A percentile compares a stretch with the other conserved stretches of the same genome.
Conservation (phyloP, 1,140 invertebrate genomes). For the Drosophila baimaii region DNA sequence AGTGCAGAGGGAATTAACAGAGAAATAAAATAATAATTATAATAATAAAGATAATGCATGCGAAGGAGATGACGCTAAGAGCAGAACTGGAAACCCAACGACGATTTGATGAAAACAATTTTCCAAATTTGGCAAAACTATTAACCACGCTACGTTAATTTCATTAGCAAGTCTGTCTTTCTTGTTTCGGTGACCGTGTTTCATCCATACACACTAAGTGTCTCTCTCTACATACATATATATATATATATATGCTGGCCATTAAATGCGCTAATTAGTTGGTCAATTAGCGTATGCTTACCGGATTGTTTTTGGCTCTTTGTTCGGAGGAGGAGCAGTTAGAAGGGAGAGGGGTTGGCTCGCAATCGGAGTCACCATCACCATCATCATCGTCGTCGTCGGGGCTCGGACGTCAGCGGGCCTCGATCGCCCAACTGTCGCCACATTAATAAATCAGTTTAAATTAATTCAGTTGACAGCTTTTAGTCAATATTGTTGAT, state of each 20-base stretch:
- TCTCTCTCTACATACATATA: slow-evolving; percentile 7
- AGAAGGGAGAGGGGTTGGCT: background rate
- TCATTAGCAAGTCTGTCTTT: slow-evolving; percentile 68
- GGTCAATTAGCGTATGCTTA: slow-evolving; percentile 77
- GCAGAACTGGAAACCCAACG: slow-evolving; percentile 28
- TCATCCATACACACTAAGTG: slow-evolving; percentile 21
- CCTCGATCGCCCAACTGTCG: slow-evolving; percentile 58
- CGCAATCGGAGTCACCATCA: slow-evolving; percentile 15
- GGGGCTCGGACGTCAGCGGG: slow-evolving; percentile 43
- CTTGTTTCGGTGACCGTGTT: slow-evolving; percentile 68
- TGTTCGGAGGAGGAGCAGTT: slow-evolving; percentile 3
- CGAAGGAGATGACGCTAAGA: slow-evolving; percentile 14
- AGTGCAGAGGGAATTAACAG: slow-evolving; percentile 64
- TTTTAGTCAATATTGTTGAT: slow-evolving; percentile 48
- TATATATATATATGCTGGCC: slow-evolving; percentile 36
- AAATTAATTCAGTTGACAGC: slow-evolving; percentile 63
- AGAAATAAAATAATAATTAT: slow-evolving; percentile 56
- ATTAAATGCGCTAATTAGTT: slow-evolving; percentile 79
- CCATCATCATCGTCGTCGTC: background rate
- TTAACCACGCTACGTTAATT: slow-evolving; percentile 82
- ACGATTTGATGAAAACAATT: slow-evolving; percentile 63
- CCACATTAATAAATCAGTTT: slow-evolving; percentile 73
- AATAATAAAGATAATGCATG: slow-evolving; percentile 35
- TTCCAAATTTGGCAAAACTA: slow-evolving; percentile 79
- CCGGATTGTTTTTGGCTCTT: slow-evolving; percentile 60